These are phyloP conservation scores for Oryctes rhinoceros DNA, from an alignment of 1,140 invertebrate genomes.

Conservation along the genomic window DNA sequence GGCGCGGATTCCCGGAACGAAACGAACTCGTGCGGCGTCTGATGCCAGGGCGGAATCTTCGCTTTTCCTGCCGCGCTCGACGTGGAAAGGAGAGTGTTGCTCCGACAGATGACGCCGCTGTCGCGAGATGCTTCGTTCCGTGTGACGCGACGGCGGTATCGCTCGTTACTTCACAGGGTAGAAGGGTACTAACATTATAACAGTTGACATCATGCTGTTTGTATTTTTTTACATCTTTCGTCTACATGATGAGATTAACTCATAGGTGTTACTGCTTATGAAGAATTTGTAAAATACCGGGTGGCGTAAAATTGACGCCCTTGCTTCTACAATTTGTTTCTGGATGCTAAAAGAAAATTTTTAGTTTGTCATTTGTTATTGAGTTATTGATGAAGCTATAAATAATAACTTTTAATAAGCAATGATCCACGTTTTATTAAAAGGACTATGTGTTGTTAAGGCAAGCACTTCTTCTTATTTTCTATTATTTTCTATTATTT, in stretches of 20 bases:
- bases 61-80: background rate
- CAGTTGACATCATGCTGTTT: background rate
- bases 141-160: background rate
- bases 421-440: no score
- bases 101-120: conserved; percentile 2
- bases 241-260: background rate
- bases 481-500: no score
- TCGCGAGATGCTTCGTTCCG: background rate
- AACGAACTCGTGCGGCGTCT: background rate
- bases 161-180: background rate
- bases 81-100: background rate
- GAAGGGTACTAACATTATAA: background rate
- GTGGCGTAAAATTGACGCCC: no score
- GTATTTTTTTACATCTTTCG: background rate
- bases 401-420: no score
- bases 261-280: no score
- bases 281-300: no score
- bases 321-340: no score
- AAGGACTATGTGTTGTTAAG: no score
- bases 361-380: no score
- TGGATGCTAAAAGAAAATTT: no score
- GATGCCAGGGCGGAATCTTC: conserved; percentile 7
- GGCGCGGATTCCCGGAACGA: conserved; percentile 7
- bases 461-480: no score
- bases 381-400: no score